Percentiles rank a stretch among this genome's conserved stretches.
These are phyloP conservation scores for Thaumetopoea pityocampa DNA, from an alignment of 1,140 invertebrate species.

Conservation along the genomic window DNA sequence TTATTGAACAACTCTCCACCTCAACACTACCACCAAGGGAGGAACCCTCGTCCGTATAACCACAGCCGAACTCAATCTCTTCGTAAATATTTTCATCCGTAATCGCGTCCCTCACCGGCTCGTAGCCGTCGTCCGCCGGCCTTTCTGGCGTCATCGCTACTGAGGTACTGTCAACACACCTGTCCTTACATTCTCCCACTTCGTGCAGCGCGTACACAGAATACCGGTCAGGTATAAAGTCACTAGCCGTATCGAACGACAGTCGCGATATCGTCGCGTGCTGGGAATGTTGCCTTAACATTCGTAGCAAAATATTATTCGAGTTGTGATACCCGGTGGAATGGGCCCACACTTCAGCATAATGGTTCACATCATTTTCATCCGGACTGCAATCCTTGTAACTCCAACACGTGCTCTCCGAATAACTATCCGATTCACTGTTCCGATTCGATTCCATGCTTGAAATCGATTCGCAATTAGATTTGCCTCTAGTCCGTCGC, in stretches of 20 bases:
- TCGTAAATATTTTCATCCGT: constrained; percentile 69
- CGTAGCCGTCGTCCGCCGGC: constrained; percentile 60
- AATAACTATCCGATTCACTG: constrained; percentile 43
- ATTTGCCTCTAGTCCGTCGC: constrained; percentile 33
- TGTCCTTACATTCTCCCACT: constrained; percentile 57
- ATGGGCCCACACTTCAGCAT: constrained; percentile 61
- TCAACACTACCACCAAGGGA: constrained; percentile 62
- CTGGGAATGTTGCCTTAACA: constrained; percentile 53
- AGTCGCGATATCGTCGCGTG: constrained; percentile 49
- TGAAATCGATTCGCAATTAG: constrained; percentile 27
- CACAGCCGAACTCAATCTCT: constrained; percentile 60
- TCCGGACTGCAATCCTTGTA: constrained; percentile 58
- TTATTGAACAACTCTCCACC: constrained; percentile 61
- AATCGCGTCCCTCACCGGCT: constrained; percentile 60
- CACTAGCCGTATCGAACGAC: constrained; percentile 57
- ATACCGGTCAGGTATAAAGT: constrained; percentile 46
- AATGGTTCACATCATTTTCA: constrained; percentile 32
- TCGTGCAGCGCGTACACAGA: constrained; percentile 56
- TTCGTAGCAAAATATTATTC: constrained; percentile 51
- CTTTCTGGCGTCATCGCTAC: constrained; percentile 60
- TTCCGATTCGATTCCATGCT: constrained; percentile 32
- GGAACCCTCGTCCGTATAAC: constrained; percentile 62
- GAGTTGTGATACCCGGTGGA: constrained; percentile 62
- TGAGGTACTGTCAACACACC: constrained; percentile 34
- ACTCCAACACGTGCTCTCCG: constrained; percentile 64